Evolutionary conservation across 1,140 invertebrate genomes (phyloP).

Genomic region (Holotrichia oblita): DNA sequence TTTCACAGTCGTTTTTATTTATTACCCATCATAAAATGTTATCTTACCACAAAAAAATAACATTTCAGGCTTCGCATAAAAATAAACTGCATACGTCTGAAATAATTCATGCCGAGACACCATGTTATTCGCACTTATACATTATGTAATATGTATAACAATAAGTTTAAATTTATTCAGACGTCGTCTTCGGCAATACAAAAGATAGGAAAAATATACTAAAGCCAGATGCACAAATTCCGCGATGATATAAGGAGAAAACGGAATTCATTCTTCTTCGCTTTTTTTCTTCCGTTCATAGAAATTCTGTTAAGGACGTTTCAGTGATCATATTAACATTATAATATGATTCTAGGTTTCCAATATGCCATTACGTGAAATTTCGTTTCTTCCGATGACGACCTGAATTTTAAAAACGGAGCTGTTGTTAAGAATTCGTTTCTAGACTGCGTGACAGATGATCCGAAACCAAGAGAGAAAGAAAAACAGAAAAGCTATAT

Average conservation of each 20-base stretch:
- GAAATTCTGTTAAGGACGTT: constrained; percentile 7
- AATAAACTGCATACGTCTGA: constrained; percentile 1
- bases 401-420: constrained; percentile 3
- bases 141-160: constrained; percentile 4
- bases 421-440: not conserved
- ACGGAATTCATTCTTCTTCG: not conserved
- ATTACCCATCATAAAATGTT: not conserved
- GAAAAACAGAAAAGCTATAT: not conserved
- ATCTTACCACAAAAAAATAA: not conserved
- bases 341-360: constrained; percentile 8
- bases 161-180: constrained; percentile 14
- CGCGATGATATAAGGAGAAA: not conserved
- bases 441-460: not conserved
- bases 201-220: not conserved
- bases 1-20: not conserved
- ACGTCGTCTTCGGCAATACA: not conserved
- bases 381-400: not conserved
- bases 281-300: not conserved
- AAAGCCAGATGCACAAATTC: constrained; percentile 12
- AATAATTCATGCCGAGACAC: constrained; percentile 1
- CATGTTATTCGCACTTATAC: not conserved
- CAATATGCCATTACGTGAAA: constrained; percentile 2
- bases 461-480: not conserved
- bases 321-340: constrained; percentile 13
- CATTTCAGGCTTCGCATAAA: not conserved